Percentiles rank a stretch among this genome's conserved stretches.
phyloP scores from a whole-genome alignment of 2,113 vertebrate genomes.

The Panthera leo region DNA sequence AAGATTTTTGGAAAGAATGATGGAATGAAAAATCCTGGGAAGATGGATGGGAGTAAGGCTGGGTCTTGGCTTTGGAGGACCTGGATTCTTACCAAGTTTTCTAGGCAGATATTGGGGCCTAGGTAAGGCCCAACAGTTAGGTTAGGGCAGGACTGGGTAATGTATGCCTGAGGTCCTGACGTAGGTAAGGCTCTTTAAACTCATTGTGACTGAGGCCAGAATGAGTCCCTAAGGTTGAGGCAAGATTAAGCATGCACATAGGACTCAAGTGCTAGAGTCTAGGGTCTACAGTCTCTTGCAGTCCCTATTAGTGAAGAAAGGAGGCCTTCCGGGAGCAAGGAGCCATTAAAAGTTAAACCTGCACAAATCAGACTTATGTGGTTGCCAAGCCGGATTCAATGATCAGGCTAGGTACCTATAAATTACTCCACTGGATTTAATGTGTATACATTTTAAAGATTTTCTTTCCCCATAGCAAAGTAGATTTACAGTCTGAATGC shows the following conservation, averaged over 20 bases:
- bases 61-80: not conserved
- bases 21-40: not conserved
- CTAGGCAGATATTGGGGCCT: not conserved
- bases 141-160: not conserved
- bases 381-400: not conserved
- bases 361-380: not conserved
- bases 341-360: not conserved
- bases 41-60: not conserved
- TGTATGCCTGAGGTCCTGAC: not conserved
- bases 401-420: not conserved
- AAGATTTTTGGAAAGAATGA: not conserved
- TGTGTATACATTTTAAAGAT: conserved; percentile 44
- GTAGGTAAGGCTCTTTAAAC: not conserved
- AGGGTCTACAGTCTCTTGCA: not conserved
- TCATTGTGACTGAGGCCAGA: not conserved
- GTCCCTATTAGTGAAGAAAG: not conserved
- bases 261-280: not conserved
- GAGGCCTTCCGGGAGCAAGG: not conserved
- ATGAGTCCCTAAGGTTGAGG: not conserved
- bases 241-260: not conserved
- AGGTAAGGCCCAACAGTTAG: not conserved
- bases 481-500: conserved; percentile 33
- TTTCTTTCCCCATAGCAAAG: conserved; percentile 20
- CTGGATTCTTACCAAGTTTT: not conserved
- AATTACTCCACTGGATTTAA: conserved; percentile 40